These are phyloP conservation scores for Corapipo altera DNA, from an alignment of 2,113 vertebrate species.

Conservation along the genomic window DNA sequence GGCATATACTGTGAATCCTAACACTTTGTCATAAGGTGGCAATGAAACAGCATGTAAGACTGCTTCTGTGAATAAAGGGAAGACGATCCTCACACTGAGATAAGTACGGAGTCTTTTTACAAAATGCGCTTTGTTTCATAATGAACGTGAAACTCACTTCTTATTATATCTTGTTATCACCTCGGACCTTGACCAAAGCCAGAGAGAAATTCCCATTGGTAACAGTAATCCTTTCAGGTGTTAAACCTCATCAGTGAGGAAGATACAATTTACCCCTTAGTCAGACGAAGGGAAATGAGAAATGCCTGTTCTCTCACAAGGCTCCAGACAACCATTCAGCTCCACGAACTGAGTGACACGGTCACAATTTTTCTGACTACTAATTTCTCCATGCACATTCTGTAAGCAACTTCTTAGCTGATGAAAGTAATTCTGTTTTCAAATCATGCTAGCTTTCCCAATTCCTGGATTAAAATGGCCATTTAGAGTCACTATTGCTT, in stretches of 20 bases:
- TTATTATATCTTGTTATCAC: neutral
- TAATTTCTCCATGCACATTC: neutral
- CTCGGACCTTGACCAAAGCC: neutral
- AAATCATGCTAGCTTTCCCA: neutral
- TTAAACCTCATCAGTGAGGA: neutral
- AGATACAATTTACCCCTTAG: neutral
- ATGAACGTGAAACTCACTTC: neutral
- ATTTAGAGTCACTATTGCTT: neutral
- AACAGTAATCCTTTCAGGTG: neutral
- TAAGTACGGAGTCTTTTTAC: neutral
- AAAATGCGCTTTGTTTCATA: neutral
- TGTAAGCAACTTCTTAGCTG: neutral
- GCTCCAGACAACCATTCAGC: fast-evolving
- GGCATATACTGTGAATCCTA: neutral
- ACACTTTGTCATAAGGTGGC: neutral
- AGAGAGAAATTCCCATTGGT: neutral
- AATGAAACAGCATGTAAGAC: neutral
- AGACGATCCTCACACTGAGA: neutral
- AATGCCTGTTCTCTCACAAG: neutral
- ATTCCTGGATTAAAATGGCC: neutral
- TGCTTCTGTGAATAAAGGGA: neutral
- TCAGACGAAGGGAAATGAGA: neutral
- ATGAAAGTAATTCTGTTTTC: neutral
- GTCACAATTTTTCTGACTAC: neutral
- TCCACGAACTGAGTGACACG: fast-evolving